Conservation (phyloP, 2,888 invertebrate genomes). For the Epistrophella euchroma region DNA sequence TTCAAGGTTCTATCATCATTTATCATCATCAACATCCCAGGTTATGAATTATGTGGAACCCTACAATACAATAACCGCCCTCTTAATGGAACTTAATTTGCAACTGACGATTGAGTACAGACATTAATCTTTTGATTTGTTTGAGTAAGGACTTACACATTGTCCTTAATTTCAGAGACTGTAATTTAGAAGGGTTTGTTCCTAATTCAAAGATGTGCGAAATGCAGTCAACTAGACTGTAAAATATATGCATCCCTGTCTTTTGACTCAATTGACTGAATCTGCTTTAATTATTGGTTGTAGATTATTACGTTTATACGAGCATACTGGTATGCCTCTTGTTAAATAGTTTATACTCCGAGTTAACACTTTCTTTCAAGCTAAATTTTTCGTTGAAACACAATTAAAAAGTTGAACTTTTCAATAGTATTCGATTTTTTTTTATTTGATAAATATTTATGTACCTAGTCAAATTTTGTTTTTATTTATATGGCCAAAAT, state of each 20-base stretch:
- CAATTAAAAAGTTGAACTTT: too few species aligned
- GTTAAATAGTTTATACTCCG: too few species aligned
- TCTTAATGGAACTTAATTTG: constrained; percentile 31
- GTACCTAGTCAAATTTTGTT: too few species aligned
- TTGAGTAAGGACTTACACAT: not conserved
- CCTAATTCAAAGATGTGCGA: not conserved
- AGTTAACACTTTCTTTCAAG: too few species aligned
- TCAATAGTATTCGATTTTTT: too few species aligned
- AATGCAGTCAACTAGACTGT: not conserved
- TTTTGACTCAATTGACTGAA: not conserved
- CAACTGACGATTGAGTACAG: not conserved
- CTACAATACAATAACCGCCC: not conserved
- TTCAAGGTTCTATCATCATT: constrained; percentile 6
- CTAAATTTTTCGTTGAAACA: too few species aligned
- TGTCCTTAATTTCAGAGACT: not conserved
- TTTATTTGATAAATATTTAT: too few species aligned
- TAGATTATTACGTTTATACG: too few species aligned
- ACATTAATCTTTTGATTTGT: constrained; percentile 28
- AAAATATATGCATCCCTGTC: too few species aligned
- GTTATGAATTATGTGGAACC: not conserved
- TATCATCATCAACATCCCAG: not conserved
- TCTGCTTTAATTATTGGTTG: not conserved
- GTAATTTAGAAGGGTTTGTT: not conserved
- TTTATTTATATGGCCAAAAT: too few species aligned
- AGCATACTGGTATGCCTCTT: too few species aligned